Percentiles rank a stretch among this genome's conserved stretches.
Evolutionary conservation across 2,888 invertebrate genomes (phyloP).

Genomic region (Tipula confusa): DNA sequence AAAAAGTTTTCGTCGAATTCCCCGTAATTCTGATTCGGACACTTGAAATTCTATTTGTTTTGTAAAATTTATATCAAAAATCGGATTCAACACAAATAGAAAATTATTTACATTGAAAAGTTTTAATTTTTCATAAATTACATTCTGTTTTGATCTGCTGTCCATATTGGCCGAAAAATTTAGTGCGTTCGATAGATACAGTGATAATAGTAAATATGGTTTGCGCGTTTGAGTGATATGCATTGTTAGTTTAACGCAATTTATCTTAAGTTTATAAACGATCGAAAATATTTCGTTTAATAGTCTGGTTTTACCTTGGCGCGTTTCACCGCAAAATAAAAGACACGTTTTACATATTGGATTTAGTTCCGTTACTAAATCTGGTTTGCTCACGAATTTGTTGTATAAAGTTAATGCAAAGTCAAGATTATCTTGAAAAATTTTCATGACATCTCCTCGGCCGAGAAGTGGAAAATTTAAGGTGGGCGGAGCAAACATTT

Average conservation of each 20-base stretch:
- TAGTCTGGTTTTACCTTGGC: slow-evolving; percentile 60
- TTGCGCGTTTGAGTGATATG: slow-evolving; percentile 35
- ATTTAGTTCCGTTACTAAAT: slow-evolving; percentile 43
- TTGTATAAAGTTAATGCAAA: not conserved
- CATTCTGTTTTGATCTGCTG: slow-evolving; percentile 46
- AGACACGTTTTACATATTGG: slow-evolving; percentile 36
- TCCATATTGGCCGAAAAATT: slow-evolving; percentile 44
- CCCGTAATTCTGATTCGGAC: slow-evolving; percentile 40
- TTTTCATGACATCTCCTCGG: slow-evolving; percentile 50
- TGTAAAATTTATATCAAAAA: slow-evolving; percentile 52
- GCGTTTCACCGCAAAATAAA: slow-evolving; percentile 17
- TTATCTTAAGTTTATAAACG: slow-evolving; percentile 45
- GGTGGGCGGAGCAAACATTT: slow-evolving; percentile 37
- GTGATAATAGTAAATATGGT: slow-evolving; percentile 48
- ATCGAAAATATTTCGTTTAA: slow-evolving; percentile 55
- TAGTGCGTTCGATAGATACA: slow-evolving; percentile 49
- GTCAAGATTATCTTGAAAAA: not conserved
- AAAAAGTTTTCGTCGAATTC: slow-evolving; percentile 46
- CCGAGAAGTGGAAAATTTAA: slow-evolving; percentile 53
- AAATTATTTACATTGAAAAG: slow-evolving; percentile 38
- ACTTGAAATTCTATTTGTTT: slow-evolving; percentile 31
- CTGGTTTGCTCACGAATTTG: not conserved
- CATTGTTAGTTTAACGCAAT: slow-evolving; percentile 41
- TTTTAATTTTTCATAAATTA: slow-evolving; percentile 44
- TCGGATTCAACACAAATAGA: slow-evolving; percentile 52